Evolutionary conservation across 2,797 vertebrate species (phyloP).

Genomic region (Cossypha niveicapilla): DNA sequence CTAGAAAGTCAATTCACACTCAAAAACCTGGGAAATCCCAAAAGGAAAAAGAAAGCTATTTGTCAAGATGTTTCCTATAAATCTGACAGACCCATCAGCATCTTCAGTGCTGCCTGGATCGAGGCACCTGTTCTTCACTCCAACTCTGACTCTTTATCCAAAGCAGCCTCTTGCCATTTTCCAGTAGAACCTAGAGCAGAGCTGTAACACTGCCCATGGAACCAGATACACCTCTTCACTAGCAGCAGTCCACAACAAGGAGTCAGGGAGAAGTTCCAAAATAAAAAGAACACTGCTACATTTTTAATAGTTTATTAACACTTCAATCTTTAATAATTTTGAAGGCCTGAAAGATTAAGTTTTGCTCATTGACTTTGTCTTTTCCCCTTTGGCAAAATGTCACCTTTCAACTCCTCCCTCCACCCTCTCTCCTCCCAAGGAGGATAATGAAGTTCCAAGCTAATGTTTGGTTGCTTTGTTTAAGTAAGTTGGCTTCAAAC

Average conservation of each 20-base stretch:
- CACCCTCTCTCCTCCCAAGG: background rate
- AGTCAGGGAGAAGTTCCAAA: conserved; percentile 18
- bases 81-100: background rate
- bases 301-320: conserved; percentile 68
- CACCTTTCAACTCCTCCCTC: background rate
- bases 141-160: background rate
- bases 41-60: background rate
- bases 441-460: background rate
- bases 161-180: background rate
- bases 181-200: background rate
- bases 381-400: conserved; percentile 29
- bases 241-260: background rate
- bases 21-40: background rate
- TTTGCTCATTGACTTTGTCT: conserved; percentile 43
- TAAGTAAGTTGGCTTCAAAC: background rate
- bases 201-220: rapidly evolving
- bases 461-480: conserved; percentile 17
- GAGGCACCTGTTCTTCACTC: background rate
- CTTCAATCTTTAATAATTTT: conserved; percentile 40
- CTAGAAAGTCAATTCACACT: background rate
- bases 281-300: conserved; percentile 47
- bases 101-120: background rate
- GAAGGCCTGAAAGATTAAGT: conserved; percentile 57
- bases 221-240: background rate
- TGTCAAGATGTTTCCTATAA: rapidly evolving